Base-by-base conservation (phyloP, 2,888 invertebrate genomes). In the Andricus quercusramuli region DNA sequence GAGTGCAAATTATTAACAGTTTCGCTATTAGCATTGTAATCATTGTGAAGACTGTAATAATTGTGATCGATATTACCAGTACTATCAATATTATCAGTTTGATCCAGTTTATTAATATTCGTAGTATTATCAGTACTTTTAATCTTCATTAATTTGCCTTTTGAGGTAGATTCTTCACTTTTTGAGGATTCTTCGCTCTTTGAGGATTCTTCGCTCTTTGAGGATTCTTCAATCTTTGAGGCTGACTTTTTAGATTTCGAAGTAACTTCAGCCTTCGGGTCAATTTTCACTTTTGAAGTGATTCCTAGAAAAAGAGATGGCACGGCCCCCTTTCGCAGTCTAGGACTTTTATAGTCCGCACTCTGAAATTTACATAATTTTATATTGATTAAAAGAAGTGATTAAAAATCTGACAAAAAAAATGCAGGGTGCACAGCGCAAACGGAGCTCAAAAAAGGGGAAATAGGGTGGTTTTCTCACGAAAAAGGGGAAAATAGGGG, bases 341-440 rank as follows among this genome's bases (percentile, higher is more conserved):
- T 74, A 2, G 74, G 74, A 17, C n/a, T 13, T 56, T 56, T 74
- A 20, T 32, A 74, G 29, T 74, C 74, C 20, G 74, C 56, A 74
- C 56, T 74, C 74, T 74, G 15, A 56, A 56, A 56, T 56, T 20
- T 29, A 15, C 5, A 15, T 59, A 37, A 68, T 32, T n/a, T 37
- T 20, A 41, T 3, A n/a, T 47, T 47, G 17, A 17, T 5, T 5
- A 47, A 17, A 17, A 47, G 6, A 47, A 5, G 32, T 32, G 32
- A 32, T 29, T n/a, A n/a, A n/a, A n/a, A n/a, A n/a, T n/a, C n/a
- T n/a, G n/a, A n/a, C n/a, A n/a, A n/a, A n/a, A n/a, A n/a, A n/a
- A n/a, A n/a, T n/a, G n/a, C n/a, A n/a, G n/a, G n/a, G n/a, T n/a
- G n/a, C n/a, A n/a, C n/a, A n/a, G n/a, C n/a, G n/a, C n/a, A n/a